Evolutionary conservation across 2,113 vertebrate species (phyloP), one percentile per base, ranked within the genome.

Genomic region (Scortum barcoo): DNA sequence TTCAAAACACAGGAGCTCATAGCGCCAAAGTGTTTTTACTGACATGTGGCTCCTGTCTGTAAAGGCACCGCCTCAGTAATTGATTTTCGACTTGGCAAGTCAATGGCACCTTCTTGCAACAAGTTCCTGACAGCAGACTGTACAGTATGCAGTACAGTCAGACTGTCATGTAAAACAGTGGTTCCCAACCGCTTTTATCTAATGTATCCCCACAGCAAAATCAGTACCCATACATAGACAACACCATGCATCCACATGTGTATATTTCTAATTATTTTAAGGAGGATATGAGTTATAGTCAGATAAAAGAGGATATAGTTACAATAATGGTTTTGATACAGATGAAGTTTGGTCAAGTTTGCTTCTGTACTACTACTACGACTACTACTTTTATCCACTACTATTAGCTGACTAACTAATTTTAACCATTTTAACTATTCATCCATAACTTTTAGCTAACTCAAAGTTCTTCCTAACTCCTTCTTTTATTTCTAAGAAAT

Each of bases 1-100:
- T 84, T 91, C 54, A 87, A 81, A 86, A 85, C 84, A 82, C 77
- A 30, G 24, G 28, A 57, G 79, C 88, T 57, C 46, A 53, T 56
- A 22, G 0, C 10, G 56, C 13, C 38, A 44, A 67, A 28, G 63
- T 78, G 33, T 74, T 68, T 79, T 40, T 30, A 74, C 72, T 60
- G 70, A 85, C 88, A 76, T 60, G 67, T 65, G 63, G 57, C 83
- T 51, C 65, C 81, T 42, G 76, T 72, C 71, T 81, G 36, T 69
- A 81, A 79, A 77, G 40, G 9, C 51, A 14, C 11, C 13, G 17
- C 42, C 48, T 51, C 71, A 40, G 81, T 40, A 44, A 80, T 53
- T 76, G 67, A 76, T 80, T 86, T 91, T 66, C 63, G 48, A 50
- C 76, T 61, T 2, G 46, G 20, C 14, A 63, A 10, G 48, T 78